A percentile compares a stretch with the other conserved stretches of the same genome.
These are phyloP conservation scores for Narcine bancroftii DNA, from an alignment of 2,113 vertebrate species.

Conservation along the genomic window DNA sequence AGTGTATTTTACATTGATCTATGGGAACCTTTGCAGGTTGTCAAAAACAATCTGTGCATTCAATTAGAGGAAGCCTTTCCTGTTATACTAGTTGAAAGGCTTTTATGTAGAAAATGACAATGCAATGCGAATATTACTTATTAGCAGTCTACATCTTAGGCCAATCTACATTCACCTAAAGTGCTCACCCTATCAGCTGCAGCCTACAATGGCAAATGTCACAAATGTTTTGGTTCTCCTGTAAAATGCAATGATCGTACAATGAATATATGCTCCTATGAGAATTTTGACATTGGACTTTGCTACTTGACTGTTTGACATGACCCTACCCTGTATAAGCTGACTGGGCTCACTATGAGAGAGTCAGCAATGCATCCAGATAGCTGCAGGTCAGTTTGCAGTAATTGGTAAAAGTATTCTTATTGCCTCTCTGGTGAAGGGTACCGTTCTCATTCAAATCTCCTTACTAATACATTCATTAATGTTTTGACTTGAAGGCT, in stretches of 20 bases:
- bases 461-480: constrained; percentile 14
- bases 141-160: background rate
- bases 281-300: background rate
- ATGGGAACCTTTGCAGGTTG: background rate
- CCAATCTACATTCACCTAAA: background rate
- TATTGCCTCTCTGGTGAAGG: background rate
- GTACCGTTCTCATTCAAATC: background rate
- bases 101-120: background rate
- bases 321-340: background rate
- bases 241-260: background rate
- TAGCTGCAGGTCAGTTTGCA: background rate
- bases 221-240: background rate
- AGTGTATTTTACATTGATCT: background rate
- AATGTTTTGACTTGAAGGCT: constrained; percentile 5
- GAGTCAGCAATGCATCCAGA: background rate
- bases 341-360: background rate
- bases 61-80: background rate
- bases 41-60: background rate
- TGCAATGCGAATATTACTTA: background rate
- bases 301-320: background rate
- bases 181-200: background rate
- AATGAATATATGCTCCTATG: background rate
- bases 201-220: background rate
- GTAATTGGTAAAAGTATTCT: background rate
- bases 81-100: background rate